Conservation (phyloP, 2,888 invertebrate species). For the Hedychridium roseum region DNA sequence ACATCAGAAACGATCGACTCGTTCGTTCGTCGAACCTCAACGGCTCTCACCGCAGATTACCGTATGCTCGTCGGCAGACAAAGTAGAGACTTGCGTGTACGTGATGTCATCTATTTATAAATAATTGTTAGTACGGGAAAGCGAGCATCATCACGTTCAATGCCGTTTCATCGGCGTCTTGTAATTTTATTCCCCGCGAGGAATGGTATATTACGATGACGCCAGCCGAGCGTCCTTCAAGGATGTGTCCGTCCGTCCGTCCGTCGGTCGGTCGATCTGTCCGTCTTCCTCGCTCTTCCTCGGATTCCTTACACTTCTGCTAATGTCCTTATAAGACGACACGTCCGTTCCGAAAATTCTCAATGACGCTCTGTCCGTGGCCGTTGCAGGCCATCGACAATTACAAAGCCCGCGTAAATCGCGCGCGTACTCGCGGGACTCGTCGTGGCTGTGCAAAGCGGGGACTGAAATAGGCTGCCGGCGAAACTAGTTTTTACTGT, state of each 20-base stretch:
- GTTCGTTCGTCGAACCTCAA: conserved; percentile 28
- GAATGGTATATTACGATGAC: conserved; percentile 41
- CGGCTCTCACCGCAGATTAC: conserved; percentile 26
- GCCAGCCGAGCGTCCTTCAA: conserved; percentile 40
- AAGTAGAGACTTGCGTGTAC: conserved; percentile 22
- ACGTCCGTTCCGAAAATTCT: too few relatives aligned
- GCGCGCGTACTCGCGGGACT: not conserved
- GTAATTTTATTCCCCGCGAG: conserved; percentile 48
- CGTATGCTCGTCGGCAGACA: conserved; percentile 27
- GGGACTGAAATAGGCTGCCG: conserved; percentile 41
- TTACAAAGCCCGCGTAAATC: conserved; percentile 11
- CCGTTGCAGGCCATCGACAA: conserved; percentile 1
- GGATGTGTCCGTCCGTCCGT: conserved; percentile 20
- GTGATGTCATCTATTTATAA: conserved; percentile 42
- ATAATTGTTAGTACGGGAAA: conserved; percentile 44
- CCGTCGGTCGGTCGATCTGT: conserved; percentile 2
- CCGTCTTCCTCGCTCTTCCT: conserved; percentile 5
- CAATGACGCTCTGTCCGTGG: too few relatives aligned
- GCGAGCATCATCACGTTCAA: conserved; percentile 46
- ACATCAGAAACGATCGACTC: too few relatives aligned
- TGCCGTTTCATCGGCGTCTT: conserved; percentile 46
- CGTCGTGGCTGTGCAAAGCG: conserved; percentile 7
- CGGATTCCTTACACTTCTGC: too few relatives aligned
- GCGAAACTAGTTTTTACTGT: conserved; percentile 56
- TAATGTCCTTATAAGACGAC: too few relatives aligned